A percentile compares a stretch with the other conserved stretches of the same genome.
Conservation (phyloP, 2,888 invertebrate genomes). For the Ecliptopera silaceata region DNA sequence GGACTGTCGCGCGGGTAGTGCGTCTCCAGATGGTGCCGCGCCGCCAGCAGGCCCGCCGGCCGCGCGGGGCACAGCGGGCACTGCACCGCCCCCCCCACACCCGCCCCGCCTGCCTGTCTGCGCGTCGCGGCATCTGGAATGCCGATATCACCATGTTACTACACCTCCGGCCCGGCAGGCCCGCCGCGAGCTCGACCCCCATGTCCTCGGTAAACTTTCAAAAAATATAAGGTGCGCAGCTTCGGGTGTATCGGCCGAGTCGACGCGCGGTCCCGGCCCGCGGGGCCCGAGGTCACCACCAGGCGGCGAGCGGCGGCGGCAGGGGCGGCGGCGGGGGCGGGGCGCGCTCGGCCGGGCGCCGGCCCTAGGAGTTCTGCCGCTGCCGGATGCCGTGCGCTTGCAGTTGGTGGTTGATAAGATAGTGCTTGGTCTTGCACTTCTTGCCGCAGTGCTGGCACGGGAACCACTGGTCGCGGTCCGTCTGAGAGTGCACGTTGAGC, state of each 20-base stretch:
- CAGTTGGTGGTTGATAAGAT: conserved; percentile 89
- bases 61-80: conserved; percentile 90
- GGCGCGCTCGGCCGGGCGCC: conserved; percentile 68
- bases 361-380: conserved; percentile 83
- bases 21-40: conserved; percentile 89
- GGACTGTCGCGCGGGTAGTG: conserved; percentile 94
- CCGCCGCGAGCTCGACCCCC: conserved; percentile 51
- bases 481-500: conserved; percentile 89
- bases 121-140: conserved; percentile 83
- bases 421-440: conserved; percentile 90
- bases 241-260: conserved; percentile 39
- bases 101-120: conserved; percentile 43
- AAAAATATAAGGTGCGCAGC: conserved; percentile 61
- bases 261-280: conserved; percentile 28
- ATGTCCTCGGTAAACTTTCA: conserved; percentile 61
- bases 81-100: conserved; percentile 58
- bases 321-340: conserved; percentile 44
- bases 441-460: conserved; percentile 89
- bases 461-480: conserved; percentile 87
- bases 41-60: conserved; percentile 85
- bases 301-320: conserved; percentile 51
- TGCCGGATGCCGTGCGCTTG: conserved; percentile 89
- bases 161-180: conserved; percentile 55
- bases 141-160: conserved; percentile 78
- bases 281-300: conserved; percentile 45